Evolutionary conservation across 1,140 invertebrate species (phyloP).

Genomic region (Drosophila eugracilis): DNA sequence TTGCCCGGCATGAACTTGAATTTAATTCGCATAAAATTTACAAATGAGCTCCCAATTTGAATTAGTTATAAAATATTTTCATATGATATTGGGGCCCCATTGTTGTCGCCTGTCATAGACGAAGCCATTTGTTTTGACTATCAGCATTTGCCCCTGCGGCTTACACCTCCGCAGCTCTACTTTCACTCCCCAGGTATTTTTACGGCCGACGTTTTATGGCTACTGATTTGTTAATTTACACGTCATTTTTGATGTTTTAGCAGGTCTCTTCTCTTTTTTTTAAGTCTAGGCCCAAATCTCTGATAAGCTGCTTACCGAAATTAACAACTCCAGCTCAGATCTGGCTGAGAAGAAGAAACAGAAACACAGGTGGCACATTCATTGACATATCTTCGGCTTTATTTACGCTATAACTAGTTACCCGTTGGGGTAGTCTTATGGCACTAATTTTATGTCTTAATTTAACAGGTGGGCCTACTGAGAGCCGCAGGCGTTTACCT

Average conservation of each 20-base stretch:
- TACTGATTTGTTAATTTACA: slow-evolving; percentile 74
- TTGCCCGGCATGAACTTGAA: slow-evolving; percentile 67
- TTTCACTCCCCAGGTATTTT: slow-evolving; percentile 66
- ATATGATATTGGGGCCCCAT: slow-evolving; percentile 47
- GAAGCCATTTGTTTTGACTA: slow-evolving; percentile 58
- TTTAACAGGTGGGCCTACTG: slow-evolving; percentile 23
- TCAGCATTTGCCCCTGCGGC: neutral
- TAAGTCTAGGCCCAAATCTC: slow-evolving; percentile 47
- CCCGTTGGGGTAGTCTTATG: slow-evolving; percentile 59
- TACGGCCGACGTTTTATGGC: slow-evolving; percentile 65
- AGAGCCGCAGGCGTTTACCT: slow-evolving; percentile 40
- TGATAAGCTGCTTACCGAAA: slow-evolving; percentile 70
- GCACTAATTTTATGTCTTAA: slow-evolving; percentile 66
- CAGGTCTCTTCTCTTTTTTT: slow-evolving; percentile 8
- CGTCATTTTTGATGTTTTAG: slow-evolving; percentile 52
- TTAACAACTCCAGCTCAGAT: slow-evolving; percentile 46
- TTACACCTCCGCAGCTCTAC: slow-evolving; percentile 34
- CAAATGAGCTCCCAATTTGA: slow-evolving; percentile 81
- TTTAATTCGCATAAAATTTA: slow-evolving; percentile 82
- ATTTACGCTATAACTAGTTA: slow-evolving; percentile 59
- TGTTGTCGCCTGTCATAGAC: slow-evolving; percentile 55
- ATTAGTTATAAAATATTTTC: slow-evolving; percentile 78
- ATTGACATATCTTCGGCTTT: slow-evolving; percentile 52
- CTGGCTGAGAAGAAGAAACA: slow-evolving; percentile 3
- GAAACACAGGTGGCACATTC: slow-evolving; percentile 29